phyloP scores from a whole-genome alignment of 2,888 invertebrate species.

The Bombylius discolor region DNA sequence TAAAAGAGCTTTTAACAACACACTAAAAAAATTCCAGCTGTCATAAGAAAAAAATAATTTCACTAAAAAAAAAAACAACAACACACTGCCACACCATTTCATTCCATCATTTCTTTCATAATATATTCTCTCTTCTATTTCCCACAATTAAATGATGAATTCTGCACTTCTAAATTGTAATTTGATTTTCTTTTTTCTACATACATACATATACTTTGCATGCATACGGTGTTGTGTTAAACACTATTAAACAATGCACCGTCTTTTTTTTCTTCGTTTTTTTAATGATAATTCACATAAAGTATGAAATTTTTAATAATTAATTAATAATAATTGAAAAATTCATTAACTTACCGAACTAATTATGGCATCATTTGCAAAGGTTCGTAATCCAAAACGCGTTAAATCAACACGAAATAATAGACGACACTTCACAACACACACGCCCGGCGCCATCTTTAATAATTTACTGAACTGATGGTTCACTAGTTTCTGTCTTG shows the following conservation, averaged over 20 bases:
- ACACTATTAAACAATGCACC: background rate
- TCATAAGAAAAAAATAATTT: too few relatives aligned
- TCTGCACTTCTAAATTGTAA: too few relatives aligned
- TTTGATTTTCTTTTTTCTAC: background rate
- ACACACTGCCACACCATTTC: too few relatives aligned
- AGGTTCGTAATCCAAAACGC: slow-evolving; percentile 35
- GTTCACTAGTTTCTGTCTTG: too few relatives aligned
- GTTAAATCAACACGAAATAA: slow-evolving; percentile 47
- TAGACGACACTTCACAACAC: slow-evolving; percentile 47
- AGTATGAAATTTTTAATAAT: slow-evolving; percentile 8
- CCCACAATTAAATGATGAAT: too few relatives aligned
- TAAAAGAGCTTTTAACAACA: too few relatives aligned
- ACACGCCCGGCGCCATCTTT: slow-evolving; percentile 49
- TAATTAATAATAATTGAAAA: slow-evolving; percentile 19
- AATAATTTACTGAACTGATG: slow-evolving; percentile 11
- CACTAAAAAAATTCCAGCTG: too few relatives aligned
- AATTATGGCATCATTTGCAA: slow-evolving; percentile 22
- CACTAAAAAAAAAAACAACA: too few relatives aligned
- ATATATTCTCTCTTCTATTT: too few relatives aligned
- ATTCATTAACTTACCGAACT: slow-evolving; percentile 17
- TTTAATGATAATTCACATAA: background rate
- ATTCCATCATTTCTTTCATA: too few relatives aligned
- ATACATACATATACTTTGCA: background rate
- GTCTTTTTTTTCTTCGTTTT: background rate
- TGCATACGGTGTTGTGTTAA: background rate